Base-by-base conservation (phyloP, 2,888 invertebrate genomes). In the Resseliella maxima region DNA sequence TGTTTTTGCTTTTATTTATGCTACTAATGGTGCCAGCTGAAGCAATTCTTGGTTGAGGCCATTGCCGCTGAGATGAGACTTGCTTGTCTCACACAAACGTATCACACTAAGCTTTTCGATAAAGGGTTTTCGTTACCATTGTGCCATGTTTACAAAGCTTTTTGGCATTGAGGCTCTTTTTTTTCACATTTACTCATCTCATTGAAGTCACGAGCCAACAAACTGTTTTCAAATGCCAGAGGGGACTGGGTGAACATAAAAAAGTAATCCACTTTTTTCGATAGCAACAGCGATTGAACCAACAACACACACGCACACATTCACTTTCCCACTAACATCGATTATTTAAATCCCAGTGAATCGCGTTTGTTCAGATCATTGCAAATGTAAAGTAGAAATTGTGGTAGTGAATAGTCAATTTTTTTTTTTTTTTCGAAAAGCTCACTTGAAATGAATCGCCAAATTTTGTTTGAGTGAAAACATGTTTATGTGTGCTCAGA, bases 201-300 rank as follows among this genome's bases (percentile, higher is more conserved):
- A 31, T 27, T 15, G 31, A 72, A 72, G 72, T 72, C 72, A 72
- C 31, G 72, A 31, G 72, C 72, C 12, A 27, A n/a, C n/a, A n/a
- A 72, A 31, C 72, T 27, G 31, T 72, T 31, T 72, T 27, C 10
- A 6, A 3, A 0, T 59, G 2, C 24, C 24, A 10, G 24, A 24
- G 10, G 31, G 72, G 18, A 72, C 0, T n/a, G n/a, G n/a, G n/a
- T n/a, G 8, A 72, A 15, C 27, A 18, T 21, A 72, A 31, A 72
- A 72, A 72, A 72, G 31, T 72, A 72, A 72, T 72, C 72, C 72
- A 72, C 27, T 72, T 72, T 35, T 72, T 72, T 72, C 72, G 72
- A 72, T 72, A 72, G 72, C 72, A 72, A 72, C 72, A 72, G 31
- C 72, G 31, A 31, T 31, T 35, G 18, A 27, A 72, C n/a, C 72